Base-by-base conservation (phyloP, 2,797 vertebrate species). In the Mus caroli region DNA sequence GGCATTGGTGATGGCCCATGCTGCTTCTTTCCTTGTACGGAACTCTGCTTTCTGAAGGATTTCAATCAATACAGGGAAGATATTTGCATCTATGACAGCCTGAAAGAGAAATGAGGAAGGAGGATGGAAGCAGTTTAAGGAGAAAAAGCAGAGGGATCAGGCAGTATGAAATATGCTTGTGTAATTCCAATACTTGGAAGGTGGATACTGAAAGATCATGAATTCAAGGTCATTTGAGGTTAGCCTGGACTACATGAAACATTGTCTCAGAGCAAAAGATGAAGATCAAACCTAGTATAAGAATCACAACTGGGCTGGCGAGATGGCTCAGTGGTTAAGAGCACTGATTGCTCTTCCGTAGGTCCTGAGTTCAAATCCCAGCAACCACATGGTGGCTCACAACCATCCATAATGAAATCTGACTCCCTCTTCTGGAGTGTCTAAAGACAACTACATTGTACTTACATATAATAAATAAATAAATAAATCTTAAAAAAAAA, bases 1-100 rank as follows among this genome's bases (percentile, higher is more conserved):
- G 52, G 99, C 99, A 1, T 99, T 99, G 37, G 99, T 99, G 96
- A 99, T 99, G n/a, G 99, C 99, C 99, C 99, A 99, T 0, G 99
- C 99, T 0, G 99, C 99, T 98, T 99, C 99, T 97, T 99, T 99
- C 98, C 99, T 99, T 60, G 99, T 99, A 83, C 99, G 99, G 97
- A 99, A 99, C 87, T 99, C 99, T 0, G 99, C 99, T 97, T 99
- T 99, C 98, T 99, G 99, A 93, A 99, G 98, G 96, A 99, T 99
- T 96, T 99, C 99, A 0, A 99, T 99, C 97, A 99, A 99, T 46
- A 99, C 99, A 0, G 99, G 99, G 97, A 99, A 99, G 88, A 99
- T 99, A 98, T 99, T 99, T 97, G 99, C 99, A 94, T 99, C 99
- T 67, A 99, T 99, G 86, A 99, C 99, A 40, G 99, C 99, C 99